phyloP scores from a whole-genome alignment of 2,113 vertebrate genomes.

The Ophthalmolycus amberensis region DNA sequence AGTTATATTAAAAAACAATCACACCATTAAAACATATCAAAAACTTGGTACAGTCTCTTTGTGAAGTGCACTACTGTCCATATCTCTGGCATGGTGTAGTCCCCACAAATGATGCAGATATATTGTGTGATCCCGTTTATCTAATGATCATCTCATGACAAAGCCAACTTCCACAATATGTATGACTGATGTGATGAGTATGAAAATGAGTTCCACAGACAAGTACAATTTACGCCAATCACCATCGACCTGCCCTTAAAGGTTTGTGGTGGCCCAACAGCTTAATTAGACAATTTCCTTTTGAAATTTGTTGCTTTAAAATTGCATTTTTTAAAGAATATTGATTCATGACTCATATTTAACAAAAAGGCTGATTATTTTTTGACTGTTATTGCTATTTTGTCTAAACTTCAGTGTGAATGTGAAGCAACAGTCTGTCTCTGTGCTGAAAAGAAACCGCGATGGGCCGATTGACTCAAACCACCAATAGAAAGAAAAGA shows the following conservation, averaged over 20 bases:
- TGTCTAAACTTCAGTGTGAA: background rate
- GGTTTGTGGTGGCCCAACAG: no score
- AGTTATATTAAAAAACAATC: background rate
- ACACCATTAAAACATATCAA: background rate
- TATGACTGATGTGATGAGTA: background rate
- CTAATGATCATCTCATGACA: background rate
- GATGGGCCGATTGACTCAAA: background rate
- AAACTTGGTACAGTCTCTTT: background rate
- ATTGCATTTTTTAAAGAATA: no score
- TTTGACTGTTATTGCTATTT: background rate
- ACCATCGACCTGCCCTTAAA: no score
- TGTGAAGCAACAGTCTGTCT: background rate
- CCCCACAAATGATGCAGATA: background rate
- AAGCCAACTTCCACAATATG: no score
- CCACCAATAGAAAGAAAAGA: background rate
- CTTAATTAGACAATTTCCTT: background rate
- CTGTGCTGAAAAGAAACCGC: background rate
- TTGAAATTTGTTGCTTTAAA: background rate
- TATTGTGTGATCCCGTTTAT: background rate
- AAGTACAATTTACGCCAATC: background rate
- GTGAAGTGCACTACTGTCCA: background rate
- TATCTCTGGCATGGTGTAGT: background rate
- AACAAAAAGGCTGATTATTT: background rate
- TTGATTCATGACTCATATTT: background rate
- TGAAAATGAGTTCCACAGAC: background rate